phyloP scores from a whole-genome alignment of 2,113 vertebrate genomes.

The Oenanthe oenanthe region DNA sequence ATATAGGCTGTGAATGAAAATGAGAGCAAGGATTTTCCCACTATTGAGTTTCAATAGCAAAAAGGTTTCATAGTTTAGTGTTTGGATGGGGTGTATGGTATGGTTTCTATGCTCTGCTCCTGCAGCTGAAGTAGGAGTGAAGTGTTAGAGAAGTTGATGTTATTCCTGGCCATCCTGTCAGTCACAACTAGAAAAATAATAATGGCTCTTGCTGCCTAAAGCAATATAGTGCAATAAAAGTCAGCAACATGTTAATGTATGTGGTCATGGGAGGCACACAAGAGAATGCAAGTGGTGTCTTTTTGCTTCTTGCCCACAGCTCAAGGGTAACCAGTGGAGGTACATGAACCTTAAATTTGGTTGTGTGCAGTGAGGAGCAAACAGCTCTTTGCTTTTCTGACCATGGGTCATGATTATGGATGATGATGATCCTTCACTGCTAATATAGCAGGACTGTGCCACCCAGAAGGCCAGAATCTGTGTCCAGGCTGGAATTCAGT shows the following conservation, averaged over 20 bases:
- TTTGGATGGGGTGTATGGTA: not conserved
- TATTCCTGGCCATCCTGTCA: not conserved
- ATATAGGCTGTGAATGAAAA: not conserved
- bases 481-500: not conserved
- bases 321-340: not conserved
- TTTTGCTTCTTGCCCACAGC: not conserved
- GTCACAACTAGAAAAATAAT: not conserved
- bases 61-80: not conserved
- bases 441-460: not conserved
- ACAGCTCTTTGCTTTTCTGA: not conserved
- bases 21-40: not conserved
- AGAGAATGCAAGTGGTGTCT: not conserved
- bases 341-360: not conserved
- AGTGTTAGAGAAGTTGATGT: not conserved
- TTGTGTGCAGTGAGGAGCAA: not conserved
- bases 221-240: not conserved
- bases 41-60: not conserved
- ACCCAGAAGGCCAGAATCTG: not conserved
- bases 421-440: not conserved
- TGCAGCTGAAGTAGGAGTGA: not conserved
- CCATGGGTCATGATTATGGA: not conserved
- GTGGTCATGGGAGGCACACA: fast-evolving
- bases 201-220: not conserved
- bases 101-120: not conserved
- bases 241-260: not conserved